Conservation (phyloP, 2,888 invertebrate species). For the Lucinisca nassula region DNA sequence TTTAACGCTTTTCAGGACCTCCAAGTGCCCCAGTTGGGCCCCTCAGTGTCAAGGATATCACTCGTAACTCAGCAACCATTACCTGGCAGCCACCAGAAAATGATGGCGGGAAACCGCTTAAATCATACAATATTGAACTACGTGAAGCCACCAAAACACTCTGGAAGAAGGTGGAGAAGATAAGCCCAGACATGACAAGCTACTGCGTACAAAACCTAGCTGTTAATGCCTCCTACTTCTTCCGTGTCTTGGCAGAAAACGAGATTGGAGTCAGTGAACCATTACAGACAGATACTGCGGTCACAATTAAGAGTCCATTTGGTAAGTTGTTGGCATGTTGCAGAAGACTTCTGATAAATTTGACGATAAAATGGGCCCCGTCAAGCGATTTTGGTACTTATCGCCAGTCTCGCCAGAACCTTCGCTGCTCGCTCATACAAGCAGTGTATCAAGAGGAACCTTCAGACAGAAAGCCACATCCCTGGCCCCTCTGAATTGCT, state of each 20-base stretch:
- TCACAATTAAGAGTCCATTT: slow-evolving; percentile 75
- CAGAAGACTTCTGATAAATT: not conserved
- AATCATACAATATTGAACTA: slow-evolving; percentile 85
- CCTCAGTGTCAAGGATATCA: slow-evolving; percentile 74
- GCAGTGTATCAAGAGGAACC: no score
- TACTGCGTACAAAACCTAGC: slow-evolving; percentile 71
- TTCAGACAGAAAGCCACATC: no score
- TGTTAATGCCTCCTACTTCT: slow-evolving; percentile 84
- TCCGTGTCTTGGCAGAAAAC: slow-evolving; percentile 87
- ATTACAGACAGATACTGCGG: slow-evolving; percentile 89
- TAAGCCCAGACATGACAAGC: slow-evolving; percentile 70
- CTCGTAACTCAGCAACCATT: slow-evolving; percentile 81
- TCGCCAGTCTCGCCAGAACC: no score
- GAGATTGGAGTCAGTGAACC: slow-evolving; percentile 89
- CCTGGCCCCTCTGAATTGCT: no score
- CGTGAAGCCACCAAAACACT: slow-evolving; percentile 79
- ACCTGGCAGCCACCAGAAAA: slow-evolving; percentile 85
- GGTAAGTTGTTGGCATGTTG: slow-evolving; percentile 64
- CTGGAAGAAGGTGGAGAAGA: slow-evolving; percentile 81
- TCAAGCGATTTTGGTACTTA: no score
- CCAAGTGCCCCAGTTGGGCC: slow-evolving; percentile 83
- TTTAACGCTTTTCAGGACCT: slow-evolving; percentile 77
- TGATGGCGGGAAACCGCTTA: slow-evolving; percentile 86
- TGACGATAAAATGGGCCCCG: no score
- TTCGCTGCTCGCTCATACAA: no score